Evolutionary conservation across 2,888 invertebrate species (phyloP).

Genomic region (Leptopilina myrica): DNA sequence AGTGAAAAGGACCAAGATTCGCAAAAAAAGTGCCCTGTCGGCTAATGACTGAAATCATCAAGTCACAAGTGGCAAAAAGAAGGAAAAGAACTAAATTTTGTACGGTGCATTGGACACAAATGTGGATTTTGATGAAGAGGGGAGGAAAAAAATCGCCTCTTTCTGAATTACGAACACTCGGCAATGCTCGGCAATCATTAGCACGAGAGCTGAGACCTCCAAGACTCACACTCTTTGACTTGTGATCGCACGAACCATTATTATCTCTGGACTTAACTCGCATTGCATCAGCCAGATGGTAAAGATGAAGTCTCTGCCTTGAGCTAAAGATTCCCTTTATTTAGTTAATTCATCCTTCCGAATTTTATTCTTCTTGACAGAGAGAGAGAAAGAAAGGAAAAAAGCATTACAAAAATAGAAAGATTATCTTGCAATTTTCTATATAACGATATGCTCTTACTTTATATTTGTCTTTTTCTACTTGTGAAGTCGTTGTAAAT

Average conservation of each 20-base stretch:
- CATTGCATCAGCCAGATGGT: slow-evolving; percentile 34
- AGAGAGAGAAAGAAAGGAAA: background rate
- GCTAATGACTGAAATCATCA: no score
- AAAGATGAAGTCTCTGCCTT: slow-evolving; percentile 28
- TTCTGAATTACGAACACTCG: slow-evolving; percentile 12
- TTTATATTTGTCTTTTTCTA: no score
- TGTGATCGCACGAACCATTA: slow-evolving; percentile 40
- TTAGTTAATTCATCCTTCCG: slow-evolving; percentile 7
- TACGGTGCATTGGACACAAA: background rate
- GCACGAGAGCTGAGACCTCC: slow-evolving; percentile 39
- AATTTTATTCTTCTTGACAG: background rate
- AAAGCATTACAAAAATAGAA: background rate
- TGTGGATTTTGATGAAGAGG: slow-evolving; percentile 31
- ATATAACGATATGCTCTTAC: background rate
- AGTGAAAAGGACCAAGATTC: no score
- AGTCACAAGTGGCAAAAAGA: background rate
- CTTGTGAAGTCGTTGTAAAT: no score
- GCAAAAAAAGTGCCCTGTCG: no score
- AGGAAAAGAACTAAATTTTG: no score
- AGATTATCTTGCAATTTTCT: background rate
- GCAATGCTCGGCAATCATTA: slow-evolving; percentile 31
- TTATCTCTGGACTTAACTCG: slow-evolving; percentile 35
- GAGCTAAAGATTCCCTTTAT: slow-evolving; percentile 23
- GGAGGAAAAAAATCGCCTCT: slow-evolving; percentile 8
- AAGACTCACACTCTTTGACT: slow-evolving; percentile 30